A percentile compares a stretch with the other conserved stretches of the same genome.
These are phyloP conservation scores for Psophia crepitans DNA, from an alignment of 2,113 vertebrate genomes.

Conservation along the genomic window DNA sequence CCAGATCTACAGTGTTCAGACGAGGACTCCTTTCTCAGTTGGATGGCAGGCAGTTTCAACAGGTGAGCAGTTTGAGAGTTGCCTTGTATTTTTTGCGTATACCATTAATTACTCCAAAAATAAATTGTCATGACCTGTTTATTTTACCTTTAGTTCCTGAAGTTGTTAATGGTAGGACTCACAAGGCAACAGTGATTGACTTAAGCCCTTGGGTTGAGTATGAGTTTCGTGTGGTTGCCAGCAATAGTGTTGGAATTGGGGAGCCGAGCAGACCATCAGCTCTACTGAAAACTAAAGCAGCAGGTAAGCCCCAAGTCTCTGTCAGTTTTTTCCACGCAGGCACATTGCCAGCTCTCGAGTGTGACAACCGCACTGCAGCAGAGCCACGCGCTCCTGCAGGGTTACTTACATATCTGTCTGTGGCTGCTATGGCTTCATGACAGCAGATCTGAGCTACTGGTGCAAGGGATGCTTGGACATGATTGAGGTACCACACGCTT, in stretches of 20 bases:
- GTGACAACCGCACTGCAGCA: neutral
- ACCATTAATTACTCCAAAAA: neutral
- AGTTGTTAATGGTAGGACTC: constrained; percentile 82
- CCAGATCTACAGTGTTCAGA: constrained; percentile 88
- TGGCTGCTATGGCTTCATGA: neutral
- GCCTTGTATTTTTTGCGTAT: neutral
- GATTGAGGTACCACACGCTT: neutral
- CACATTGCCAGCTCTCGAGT: accelerated
- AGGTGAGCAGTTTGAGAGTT: constrained; percentile 69
- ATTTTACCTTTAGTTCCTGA: constrained; percentile 81
- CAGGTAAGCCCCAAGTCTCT: constrained; percentile 71
- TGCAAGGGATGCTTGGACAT: neutral
- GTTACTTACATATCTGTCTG: neutral
- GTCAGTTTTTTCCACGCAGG: too few relatives aligned
- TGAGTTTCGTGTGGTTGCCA: constrained; percentile 90
- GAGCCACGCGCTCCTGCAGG: neutral
- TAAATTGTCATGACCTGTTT: neutral
- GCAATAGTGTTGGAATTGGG: constrained; percentile 87
- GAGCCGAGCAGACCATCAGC: constrained; percentile 91
- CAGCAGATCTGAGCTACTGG: accelerated
- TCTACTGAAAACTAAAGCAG: constrained; percentile 86
- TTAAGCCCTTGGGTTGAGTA: constrained; percentile 94
- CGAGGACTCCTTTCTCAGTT: constrained; percentile 92
- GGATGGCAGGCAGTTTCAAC: constrained; percentile 94
- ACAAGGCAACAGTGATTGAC: constrained; percentile 86